Evolutionary conservation across 1,140 invertebrate species (phyloP), one percentile per base, ranked within the genome.

Genomic region (Temnothorax longispinosus): DNA sequence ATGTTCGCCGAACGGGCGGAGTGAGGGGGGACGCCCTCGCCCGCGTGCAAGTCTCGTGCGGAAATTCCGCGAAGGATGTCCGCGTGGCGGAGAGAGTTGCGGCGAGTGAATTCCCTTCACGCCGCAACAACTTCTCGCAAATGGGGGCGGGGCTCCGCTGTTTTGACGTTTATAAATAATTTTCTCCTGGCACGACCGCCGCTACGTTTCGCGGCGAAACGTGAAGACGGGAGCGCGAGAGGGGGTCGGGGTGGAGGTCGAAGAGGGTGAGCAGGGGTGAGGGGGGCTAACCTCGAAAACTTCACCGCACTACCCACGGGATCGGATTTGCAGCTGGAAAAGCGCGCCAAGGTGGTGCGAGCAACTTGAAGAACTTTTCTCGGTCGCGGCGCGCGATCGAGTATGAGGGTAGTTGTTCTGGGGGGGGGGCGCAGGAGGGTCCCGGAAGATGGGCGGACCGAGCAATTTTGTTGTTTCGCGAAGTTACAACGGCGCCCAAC

Each of bases 151-250:
- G 21, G 58, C 52, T n/a, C 58, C n/a, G 44, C 8, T 64, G 67
- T 75, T 88, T 78, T 78, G 58, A 89, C 87, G 41, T 80, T 47
- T 62, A 77, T 78, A 88, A 89, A 89, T 89, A 89, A 89, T 89
- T 86, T 78, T 35, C 27, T 50, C n/a, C 8, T 13, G n/a, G 35
- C 69, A 27, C 80, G 52, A 60, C 41, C 52, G 13, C 54, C 38
- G 41, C 76, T 52, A 38, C 71, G 52, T 44, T 81, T 82, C 80
- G n/a, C 54, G 54, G 38, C 7, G 41, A 44, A 32, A 27, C 18
- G n/a, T 1, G 18, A 56, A 18, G 21, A 15, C 11, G 7, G n/a
- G 7, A 7, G 10, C 27, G 27, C 27, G 27, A 27, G 27, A 27
- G 3, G 5, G 11, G 0, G 15, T 11, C 0, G 7, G 11, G 56